Conservation (phyloP, 1,140 invertebrate genomes). For the Drosophila ficusphila region DNA sequence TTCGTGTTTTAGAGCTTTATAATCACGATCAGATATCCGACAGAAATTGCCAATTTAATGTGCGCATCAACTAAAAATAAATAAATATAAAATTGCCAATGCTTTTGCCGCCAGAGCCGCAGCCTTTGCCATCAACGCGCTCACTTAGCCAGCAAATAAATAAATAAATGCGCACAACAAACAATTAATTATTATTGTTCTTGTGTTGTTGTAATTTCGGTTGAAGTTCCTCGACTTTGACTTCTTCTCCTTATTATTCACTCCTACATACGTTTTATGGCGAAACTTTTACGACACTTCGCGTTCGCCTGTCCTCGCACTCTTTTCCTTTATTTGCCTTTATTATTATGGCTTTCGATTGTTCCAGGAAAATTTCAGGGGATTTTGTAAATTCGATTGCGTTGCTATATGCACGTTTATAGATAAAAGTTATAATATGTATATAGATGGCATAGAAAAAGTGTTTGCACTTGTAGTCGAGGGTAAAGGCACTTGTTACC, state of each 20-base stretch:
- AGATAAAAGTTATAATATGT: constrained; percentile 16
- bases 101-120: constrained; percentile 7
- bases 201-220: constrained; percentile 11
- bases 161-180: constrained; percentile 51
- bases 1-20: constrained; percentile 35
- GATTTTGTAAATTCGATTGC: constrained; percentile 37
- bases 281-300: constrained; percentile 55
- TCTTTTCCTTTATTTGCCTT: constrained; percentile 11
- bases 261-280: constrained; percentile 58
- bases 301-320: constrained; percentile 21
- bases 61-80: constrained; percentile 77
- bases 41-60: constrained; percentile 71
- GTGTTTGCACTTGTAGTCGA: constrained; percentile 13
- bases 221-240: constrained; percentile 8
- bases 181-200: constrained; percentile 54
- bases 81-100: constrained; percentile 61
- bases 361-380: constrained; percentile 36
- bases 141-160: constrained; percentile 43
- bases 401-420: not conserved
- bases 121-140: constrained; percentile 6
- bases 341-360: constrained; percentile 47
- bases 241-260: constrained; percentile 41
- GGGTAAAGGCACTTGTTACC: constrained; percentile 24
- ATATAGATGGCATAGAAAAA: constrained; percentile 20
- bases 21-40: constrained; percentile 43